phyloP scores from a whole-genome alignment of 2,797 vertebrate species.

The Fundulus diaphanus region DNA sequence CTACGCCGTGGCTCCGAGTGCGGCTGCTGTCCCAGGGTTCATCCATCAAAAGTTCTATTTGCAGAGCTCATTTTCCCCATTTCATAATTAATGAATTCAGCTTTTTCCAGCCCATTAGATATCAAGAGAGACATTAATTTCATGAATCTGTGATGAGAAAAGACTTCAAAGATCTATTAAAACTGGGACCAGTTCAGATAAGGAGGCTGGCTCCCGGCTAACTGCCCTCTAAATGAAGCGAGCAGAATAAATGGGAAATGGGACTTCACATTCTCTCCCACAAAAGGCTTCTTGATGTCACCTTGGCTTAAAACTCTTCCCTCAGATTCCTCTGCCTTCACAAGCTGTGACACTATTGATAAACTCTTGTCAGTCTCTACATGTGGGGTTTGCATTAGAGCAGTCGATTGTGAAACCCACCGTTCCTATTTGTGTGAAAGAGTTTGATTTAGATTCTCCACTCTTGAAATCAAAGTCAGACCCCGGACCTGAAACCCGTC shows the following conservation, averaged over 20 bases:
- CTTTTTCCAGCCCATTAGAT: conserved; percentile 65
- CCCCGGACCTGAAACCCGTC: conserved; percentile 63
- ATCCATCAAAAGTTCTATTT: conserved; percentile 77
- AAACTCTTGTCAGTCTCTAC: conserved; percentile 30
- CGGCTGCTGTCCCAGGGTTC: conserved; percentile 64
- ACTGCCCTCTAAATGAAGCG: conserved; percentile 65
- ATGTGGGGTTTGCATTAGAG: conserved; percentile 48
- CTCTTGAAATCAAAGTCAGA: conserved; percentile 68
- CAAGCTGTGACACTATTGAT: conserved; percentile 32
- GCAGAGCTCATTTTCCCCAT: conserved; percentile 75
- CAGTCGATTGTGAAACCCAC: conserved; percentile 46
- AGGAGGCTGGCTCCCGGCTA: conserved; percentile 41
- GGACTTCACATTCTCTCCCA: conserved; percentile 21
- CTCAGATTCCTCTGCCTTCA: conserved; percentile 26
- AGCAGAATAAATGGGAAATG: conserved; percentile 54
- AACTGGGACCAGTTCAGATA: conserved; percentile 48
- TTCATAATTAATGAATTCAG: conserved; percentile 75
- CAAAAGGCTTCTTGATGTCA: conserved; percentile 31
- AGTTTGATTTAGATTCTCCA: conserved; percentile 51
- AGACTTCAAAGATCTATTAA: conserved; percentile 67
- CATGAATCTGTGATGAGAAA: conserved; percentile 71
- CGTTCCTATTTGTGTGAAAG: conserved; percentile 50
- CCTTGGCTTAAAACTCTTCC: conserved; percentile 31
- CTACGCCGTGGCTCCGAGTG: conserved; percentile 43
- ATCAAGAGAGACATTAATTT: conserved; percentile 70